Base-by-base conservation (phyloP, 2,113 vertebrate species). In the Abramis brama region DNA sequence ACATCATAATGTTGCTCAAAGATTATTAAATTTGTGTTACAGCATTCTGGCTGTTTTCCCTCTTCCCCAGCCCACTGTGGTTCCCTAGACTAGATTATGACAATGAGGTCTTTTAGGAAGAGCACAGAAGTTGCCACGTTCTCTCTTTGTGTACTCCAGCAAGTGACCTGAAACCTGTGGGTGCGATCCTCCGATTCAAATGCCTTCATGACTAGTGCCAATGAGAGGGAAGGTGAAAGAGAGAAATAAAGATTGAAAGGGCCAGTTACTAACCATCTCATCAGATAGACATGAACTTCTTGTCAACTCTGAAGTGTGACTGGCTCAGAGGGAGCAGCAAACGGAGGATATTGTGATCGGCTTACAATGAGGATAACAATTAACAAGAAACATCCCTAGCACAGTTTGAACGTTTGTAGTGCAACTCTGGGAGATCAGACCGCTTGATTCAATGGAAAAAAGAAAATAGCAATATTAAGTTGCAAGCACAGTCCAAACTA, bases 401-500 rank as follows among this genome's bases (percentile, higher is more conserved):
- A 33, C 68, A 43, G 23, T 50, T 30, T 76, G 70, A 74, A 80
- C 25, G 45, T 36, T 60, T 78, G 59, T 23, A 74, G 55, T 57
- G 23, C 19, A 78, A 23, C 77, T 60, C 30, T 8, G 15, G 5
- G 36, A 66, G n/a, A 75, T 70, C 52, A 55, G 64, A 75, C 27
- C 83, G 55, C 27, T 75, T 52, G 76, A 71, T 60, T n/a, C 30
- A 21, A 73, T 57, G 23, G 47, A 88, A 83, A 23, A 13, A 6
- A 0, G 52, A 3, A 73, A 64, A 52, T 39, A 66, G 86, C 62
- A 59, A 59, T n/a, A 45, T 27, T 39, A 47, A 60, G 91, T 88
- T 89, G 66, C 50, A 90, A 89, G 90, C 90, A 77, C 77, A 89
- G 88, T 90, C 90, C 90, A 90, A 89, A 39, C 21, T 7, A 55